Evolutionary conservation across 2,888 invertebrate genomes (phyloP), one percentile per base, ranked within the genome.

Genomic region (Drosophila ezoana): DNA sequence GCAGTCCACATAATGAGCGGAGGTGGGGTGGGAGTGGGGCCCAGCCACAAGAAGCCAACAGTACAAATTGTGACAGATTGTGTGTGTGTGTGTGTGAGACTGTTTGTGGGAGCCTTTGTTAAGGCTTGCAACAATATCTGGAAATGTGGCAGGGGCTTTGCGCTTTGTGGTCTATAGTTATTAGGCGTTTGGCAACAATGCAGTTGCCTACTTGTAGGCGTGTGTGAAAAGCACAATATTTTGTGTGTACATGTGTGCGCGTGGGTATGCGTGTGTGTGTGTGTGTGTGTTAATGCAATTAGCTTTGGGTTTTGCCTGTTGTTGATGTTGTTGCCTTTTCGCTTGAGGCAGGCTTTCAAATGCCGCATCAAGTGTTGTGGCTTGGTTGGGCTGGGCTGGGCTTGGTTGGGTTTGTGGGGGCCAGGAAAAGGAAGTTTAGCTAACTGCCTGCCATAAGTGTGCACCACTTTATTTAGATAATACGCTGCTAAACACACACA

Each of bases 381-480:
- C 16, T 40, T 40, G 40, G 40, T 40, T 16, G 40, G 18, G 52
- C 28, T 8, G 28, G 8, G 28, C 28, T 28, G 8, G 11, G 51
- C 16, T 40, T 40, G 40, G 40, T 40, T 16, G 16, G 18, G 54
- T 28, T 28, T 8, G 28, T 28, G 28, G 28, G 28, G 65, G 73
- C 71, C 82, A 87, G 85, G 85, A 85, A 85, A 89, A 87, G 85
- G 85, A 85, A 85, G 89, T 79, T 75, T 63, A 79, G 76, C 79
- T 81, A 75, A 81, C 61, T 71, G 67, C 49, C 77, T 65, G 65
- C 53, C 63, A 65, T 61, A 79, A 72, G 75, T 72, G 72, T 78
- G 85, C 79, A 67, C 79, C 85, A 84, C 84, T 84, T 84, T 87
- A 81, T 87, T 88, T 84, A 76, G 76, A 87, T 84, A 87, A 88